These are phyloP conservation scores for Sebastolobus altivelis DNA, from an alignment of 2,797 vertebrate genomes.

Conservation along the genomic window DNA sequence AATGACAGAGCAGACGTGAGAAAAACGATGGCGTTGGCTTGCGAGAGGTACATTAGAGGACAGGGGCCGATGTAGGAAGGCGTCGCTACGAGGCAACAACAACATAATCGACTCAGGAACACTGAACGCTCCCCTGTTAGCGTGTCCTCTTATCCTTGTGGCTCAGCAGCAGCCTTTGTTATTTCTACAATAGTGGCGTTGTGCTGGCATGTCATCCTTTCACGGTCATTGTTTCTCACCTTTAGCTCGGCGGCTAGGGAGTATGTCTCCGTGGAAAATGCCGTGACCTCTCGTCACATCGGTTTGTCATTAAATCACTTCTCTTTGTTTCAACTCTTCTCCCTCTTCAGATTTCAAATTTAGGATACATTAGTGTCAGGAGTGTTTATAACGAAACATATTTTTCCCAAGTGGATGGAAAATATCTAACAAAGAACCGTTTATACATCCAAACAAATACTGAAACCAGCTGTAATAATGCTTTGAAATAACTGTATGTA, in stretches of 20 bases:
- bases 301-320: constrained; percentile 51
- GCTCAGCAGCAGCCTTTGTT: constrained; percentile 80
- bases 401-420: background rate
- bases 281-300: constrained; percentile 51
- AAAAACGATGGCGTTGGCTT: constrained; percentile 38
- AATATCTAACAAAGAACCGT: background rate
- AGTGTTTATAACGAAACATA: background rate
- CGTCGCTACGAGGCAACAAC: constrained; percentile 70
- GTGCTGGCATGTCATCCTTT: constrained; percentile 80
- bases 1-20: constrained; percentile 33
- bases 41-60: constrained; percentile 68
- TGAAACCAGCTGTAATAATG: background rate
- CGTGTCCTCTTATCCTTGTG: constrained; percentile 80
- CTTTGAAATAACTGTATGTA: background rate
- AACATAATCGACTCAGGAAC: constrained; percentile 81
- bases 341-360: background rate
- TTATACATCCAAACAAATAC: background rate
- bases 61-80: constrained; percentile 66
- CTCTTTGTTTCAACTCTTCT: constrained; percentile 5
- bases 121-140: constrained; percentile 72
- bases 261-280: constrained; percentile 62
- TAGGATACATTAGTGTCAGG: background rate
- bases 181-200: constrained; percentile 73
- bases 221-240: constrained; percentile 82
- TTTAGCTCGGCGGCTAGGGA: constrained; percentile 68